phyloP scores from a whole-genome alignment of 2,888 invertebrate species.

The Limnephilus auricula region DNA sequence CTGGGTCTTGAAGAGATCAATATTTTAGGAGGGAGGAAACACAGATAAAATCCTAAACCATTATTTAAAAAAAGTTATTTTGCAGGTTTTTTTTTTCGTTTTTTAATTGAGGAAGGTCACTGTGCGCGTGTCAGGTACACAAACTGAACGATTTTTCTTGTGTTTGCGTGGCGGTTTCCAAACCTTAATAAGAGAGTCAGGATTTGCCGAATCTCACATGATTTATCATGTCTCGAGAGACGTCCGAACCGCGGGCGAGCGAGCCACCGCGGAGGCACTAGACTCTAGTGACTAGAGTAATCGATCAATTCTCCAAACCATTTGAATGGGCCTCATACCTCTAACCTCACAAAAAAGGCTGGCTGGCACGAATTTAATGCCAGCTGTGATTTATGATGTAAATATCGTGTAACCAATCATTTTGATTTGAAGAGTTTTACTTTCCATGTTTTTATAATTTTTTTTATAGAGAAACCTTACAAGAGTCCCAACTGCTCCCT shows the following conservation, averaged over 20 bases:
- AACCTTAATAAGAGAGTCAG: not conserved
- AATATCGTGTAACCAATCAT: not conserved
- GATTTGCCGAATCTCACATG: conserved; percentile 1
- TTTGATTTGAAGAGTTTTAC: too few species aligned
- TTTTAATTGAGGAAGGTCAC: not conserved
- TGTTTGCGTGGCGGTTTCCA: not conserved
- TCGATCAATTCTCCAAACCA: not conserved
- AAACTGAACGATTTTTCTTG: not conserved
- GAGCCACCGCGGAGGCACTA: not conserved
- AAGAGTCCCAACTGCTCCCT: too few species aligned
- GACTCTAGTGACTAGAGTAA: too few species aligned
- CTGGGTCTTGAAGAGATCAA: too few species aligned
- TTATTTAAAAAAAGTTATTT: too few species aligned
- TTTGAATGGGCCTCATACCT: not conserved
- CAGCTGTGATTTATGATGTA: not conserved
- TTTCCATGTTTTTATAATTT: too few species aligned
- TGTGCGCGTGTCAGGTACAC: not conserved
- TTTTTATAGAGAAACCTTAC: too few species aligned
- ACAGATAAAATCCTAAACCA: too few species aligned
- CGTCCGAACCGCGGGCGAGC: not conserved
- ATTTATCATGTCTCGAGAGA: not conserved
- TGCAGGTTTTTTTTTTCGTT: too few species aligned
- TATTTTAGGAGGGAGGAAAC: too few species aligned
- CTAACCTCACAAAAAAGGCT: not conserved
- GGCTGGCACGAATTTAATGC: not conserved